Evolutionary conservation across 2,797 vertebrate genomes (phyloP).

Genomic region (Sebastes vulpes): DNA sequence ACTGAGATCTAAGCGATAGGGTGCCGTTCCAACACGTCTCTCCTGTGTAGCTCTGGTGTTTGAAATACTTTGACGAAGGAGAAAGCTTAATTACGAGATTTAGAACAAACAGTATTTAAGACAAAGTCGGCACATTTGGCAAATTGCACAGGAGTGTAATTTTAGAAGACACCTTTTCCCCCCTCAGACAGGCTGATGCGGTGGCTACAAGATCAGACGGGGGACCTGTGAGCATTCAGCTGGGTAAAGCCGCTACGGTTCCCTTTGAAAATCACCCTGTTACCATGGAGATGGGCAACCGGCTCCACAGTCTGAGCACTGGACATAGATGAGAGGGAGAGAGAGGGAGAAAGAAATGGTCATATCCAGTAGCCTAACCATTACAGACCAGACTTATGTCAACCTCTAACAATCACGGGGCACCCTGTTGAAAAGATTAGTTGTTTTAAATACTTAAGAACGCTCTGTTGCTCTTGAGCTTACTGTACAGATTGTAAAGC

Average conservation of each 20-base stretch:
- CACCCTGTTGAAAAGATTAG: neutral
- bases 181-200: slow-evolving; percentile 24
- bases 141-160: slow-evolving; percentile 15
- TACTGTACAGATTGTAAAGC: neutral
- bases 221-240: slow-evolving; percentile 63
- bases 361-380: neutral
- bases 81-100: neutral
- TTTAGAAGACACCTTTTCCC: slow-evolving; percentile 16
- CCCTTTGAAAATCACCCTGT: slow-evolving; percentile 73
- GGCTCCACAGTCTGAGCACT: slow-evolving; percentile 37
- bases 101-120: neutral
- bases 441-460: neutral
- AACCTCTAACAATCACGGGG: neutral
- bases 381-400: neutral
- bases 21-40: neutral
- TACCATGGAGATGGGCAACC: slow-evolving; percentile 74
- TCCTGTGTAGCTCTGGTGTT: neutral
- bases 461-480: neutral
- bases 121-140: neutral
- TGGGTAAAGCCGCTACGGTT: slow-evolving; percentile 31
- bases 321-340: slow-evolving; percentile 61
- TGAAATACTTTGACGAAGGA: neutral
- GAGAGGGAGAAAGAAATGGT: neutral
- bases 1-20: neutral
- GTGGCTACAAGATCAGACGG: slow-evolving; percentile 40